phyloP scores from a whole-genome alignment of 37 sponge, comb jelly and placozoan species.

The Geodia barretti region DNA sequence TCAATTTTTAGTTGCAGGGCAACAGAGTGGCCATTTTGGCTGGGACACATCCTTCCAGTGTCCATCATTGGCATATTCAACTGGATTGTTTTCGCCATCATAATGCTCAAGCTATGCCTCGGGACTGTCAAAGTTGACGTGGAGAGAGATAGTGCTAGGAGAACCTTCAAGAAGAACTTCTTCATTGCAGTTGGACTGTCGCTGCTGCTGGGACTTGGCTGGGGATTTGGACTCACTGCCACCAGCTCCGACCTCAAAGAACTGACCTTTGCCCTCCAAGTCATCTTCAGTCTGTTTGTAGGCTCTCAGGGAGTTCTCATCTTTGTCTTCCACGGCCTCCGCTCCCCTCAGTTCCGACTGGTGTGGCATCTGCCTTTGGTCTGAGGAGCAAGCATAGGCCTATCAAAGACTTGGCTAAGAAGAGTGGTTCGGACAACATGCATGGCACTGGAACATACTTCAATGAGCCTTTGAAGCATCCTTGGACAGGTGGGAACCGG shows the following conservation, averaged over 20 bases:
- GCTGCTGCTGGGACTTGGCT: constrained; percentile 43
- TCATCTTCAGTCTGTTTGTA: constrained; percentile 11
- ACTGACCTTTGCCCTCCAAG: constrained; percentile 8
- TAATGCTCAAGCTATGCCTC: background rate
- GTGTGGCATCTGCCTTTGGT: constrained; percentile 13
- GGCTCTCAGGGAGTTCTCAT: constrained; percentile 23
- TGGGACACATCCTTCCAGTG: constrained; percentile 35
- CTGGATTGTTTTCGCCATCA: constrained; percentile 39
- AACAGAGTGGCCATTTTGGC: constrained; percentile 27
- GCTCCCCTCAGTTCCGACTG: constrained; percentile 17
- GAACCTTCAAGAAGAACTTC: background rate
- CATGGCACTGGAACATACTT: too few species aligned
- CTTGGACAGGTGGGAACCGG: too few species aligned
- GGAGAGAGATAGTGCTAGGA: background rate
- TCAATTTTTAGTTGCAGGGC: constrained; percentile 39
- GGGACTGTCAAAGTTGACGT: background rate
- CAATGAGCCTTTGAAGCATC: too few species aligned
- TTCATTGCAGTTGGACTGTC: constrained; percentile 15
- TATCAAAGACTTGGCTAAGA: too few species aligned
- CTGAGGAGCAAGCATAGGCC: too few species aligned
- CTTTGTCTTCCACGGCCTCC: constrained; percentile 23
- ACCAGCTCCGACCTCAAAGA: background rate
- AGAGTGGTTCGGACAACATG: too few species aligned
- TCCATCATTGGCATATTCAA: constrained; percentile 23
- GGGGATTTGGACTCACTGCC: constrained; percentile 37